phyloP scores from a whole-genome alignment of 1,140 invertebrate species.

The Choristoneura fumiferana region DNA sequence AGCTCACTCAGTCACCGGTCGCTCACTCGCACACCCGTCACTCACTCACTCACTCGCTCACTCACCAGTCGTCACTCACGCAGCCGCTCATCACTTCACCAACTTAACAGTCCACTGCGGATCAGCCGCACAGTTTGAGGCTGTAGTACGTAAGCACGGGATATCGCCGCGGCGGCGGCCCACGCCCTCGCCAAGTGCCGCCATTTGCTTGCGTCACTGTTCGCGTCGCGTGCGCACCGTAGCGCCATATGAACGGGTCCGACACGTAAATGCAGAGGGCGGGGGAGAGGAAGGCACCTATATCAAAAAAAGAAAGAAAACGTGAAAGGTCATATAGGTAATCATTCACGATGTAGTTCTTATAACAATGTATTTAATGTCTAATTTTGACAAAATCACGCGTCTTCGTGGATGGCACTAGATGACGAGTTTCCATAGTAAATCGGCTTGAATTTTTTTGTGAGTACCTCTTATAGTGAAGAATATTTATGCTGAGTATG shows the following conservation, averaged over 20 bases:
- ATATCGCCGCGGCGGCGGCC: slow-evolving; percentile 24
- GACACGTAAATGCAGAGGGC: slow-evolving; percentile 56
- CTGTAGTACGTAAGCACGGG: slow-evolving; percentile 36
- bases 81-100: slow-evolving; percentile 36
- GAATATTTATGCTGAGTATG: too few relatives aligned
- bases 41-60: too few relatives aligned
- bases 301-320: slow-evolving; percentile 11
- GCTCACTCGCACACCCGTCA: slow-evolving; percentile 32
- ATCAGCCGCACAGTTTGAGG: slow-evolving; percentile 49
- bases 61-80: too few relatives aligned
- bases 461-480: too few relatives aligned
- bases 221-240: slow-evolving; percentile 22
- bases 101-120: slow-evolving; percentile 79
- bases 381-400: too few relatives aligned
- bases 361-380: too few relatives aligned
- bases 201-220: neutral
- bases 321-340: too few relatives aligned
- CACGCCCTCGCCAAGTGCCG: slow-evolving; percentile 32
- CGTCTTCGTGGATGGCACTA: too few relatives aligned
- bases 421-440: too few relatives aligned
- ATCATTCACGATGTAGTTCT: too few relatives aligned
- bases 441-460: too few relatives aligned
- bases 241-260: slow-evolving; percentile 56
- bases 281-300: slow-evolving; percentile 54
- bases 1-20: slow-evolving; percentile 11